Evolutionary conservation across 37 sponge, comb jelly and placozoan species (phyloP).

Genomic region (Cliona cf. orientalis): DNA sequence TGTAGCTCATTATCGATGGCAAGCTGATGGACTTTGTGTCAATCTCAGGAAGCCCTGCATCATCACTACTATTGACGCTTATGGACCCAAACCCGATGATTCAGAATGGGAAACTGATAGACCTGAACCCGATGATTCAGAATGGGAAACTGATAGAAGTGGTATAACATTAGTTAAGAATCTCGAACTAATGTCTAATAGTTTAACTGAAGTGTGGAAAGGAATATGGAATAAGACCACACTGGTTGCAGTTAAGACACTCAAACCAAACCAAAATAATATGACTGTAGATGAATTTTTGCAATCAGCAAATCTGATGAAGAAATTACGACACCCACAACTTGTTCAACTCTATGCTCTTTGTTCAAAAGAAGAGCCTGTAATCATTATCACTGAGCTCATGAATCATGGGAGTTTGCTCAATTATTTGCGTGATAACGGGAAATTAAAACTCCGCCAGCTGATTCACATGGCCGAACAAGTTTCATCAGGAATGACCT

Average conservation of each 20-base stretch:
- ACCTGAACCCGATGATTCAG: no score
- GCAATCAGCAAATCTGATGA: constrained; percentile 91
- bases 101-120: constrained; percentile 69
- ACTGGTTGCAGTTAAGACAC: constrained; percentile 92
- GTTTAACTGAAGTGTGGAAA: constrained; percentile 93
- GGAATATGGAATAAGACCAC: constrained; percentile 93
- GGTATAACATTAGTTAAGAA: constrained; percentile 59
- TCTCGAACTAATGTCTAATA: constrained; percentile 81
- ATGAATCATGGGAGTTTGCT: constrained; percentile 93
- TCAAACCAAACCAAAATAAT: constrained; percentile 92
- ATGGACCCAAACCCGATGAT: no score
- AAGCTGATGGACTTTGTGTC: constrained; percentile 70
- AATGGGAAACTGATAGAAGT: constrained; percentile 89
- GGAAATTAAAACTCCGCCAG: constrained; percentile 77
- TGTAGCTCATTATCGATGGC: constrained; percentile 70
- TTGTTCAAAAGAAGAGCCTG: constrained; percentile 92
- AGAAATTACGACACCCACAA: constrained; percentile 89
- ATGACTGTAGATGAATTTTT: constrained; percentile 92
- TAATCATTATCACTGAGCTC: constrained; percentile 92
- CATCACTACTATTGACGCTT: constrained; percentile 58
- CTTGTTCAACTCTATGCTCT: constrained; percentile 96
- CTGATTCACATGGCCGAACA: constrained; percentile 86
- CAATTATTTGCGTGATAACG: constrained; percentile 88
- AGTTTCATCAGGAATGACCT: constrained; percentile 92
- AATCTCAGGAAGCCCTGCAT: constrained; percentile 63